A percentile compares a stretch with the other conserved stretches of the same genome.
These are phyloP conservation scores for Triplophysa siluroides DNA, from an alignment of 2,113 vertebrate species.

Conservation along the genomic window DNA sequence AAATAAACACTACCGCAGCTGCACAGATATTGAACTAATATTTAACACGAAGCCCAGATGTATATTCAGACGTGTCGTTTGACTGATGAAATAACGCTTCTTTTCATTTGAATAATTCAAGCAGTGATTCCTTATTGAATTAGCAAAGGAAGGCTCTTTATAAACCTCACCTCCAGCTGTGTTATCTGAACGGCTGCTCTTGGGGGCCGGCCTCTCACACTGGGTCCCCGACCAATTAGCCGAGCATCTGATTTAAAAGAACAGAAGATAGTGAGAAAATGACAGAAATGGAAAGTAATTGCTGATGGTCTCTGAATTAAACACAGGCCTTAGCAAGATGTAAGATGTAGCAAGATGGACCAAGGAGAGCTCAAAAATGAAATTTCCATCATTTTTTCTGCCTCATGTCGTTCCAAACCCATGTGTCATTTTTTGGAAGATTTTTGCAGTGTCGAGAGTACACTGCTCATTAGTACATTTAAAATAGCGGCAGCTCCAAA, in stretches of 20 bases:
- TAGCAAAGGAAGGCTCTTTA: slow-evolving; percentile 36
- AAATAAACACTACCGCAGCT: slow-evolving; percentile 34
- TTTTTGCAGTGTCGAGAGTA: no score
- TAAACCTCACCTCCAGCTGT: slow-evolving; percentile 88
- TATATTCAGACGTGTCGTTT: slow-evolving; percentile 27
- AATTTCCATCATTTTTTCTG: no score
- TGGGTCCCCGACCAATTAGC: slow-evolving; percentile 98
- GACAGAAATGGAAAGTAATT: neutral
- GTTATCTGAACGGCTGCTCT: slow-evolving; percentile 97
- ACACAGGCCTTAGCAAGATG: neutral
- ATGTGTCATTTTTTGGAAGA: no score
- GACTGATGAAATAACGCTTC: slow-evolving; percentile 20
- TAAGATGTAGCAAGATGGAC: slow-evolving; percentile 2
- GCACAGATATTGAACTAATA: slow-evolving; percentile 40
- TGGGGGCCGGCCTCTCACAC: slow-evolving; percentile 95
- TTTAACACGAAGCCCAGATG: slow-evolving; percentile 31
- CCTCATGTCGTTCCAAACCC: no score
- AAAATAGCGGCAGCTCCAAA: no score
- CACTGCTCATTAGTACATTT: no score
- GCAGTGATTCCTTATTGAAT: slow-evolving; percentile 27
- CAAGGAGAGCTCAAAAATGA: neutral
- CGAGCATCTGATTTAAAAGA: slow-evolving; percentile 86
- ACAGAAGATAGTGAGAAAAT: slow-evolving; percentile 33
- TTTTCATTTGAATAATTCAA: slow-evolving; percentile 40
- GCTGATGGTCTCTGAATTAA: slow-evolving; percentile 7